These are phyloP conservation scores for Pithys albifrons DNA, from an alignment of 2,113 vertebrate species.

Conservation along the genomic window DNA sequence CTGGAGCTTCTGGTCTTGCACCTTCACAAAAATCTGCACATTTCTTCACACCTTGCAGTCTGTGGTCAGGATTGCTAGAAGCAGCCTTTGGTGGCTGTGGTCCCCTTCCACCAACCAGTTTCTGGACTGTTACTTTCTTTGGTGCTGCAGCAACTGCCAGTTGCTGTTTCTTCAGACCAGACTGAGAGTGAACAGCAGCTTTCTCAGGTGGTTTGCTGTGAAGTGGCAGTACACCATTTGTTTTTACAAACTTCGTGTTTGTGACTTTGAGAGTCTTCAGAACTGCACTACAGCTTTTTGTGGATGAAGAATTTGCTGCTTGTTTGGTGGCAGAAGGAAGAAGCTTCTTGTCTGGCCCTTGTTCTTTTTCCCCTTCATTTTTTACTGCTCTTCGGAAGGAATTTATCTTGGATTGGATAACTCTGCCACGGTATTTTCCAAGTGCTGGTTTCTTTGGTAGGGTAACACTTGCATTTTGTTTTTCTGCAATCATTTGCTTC, in stretches of 20 bases:
- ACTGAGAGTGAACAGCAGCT: not conserved
- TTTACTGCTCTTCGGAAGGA: slow-evolving; percentile 83
- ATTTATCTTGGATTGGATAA: slow-evolving; percentile 89
- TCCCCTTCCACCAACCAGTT: not conserved
- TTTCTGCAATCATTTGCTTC: slow-evolving; percentile 65
- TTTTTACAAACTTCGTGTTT: slow-evolving; percentile 29
- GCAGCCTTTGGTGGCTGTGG: not conserved
- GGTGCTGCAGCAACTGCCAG: not conserved
- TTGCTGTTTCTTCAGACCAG: not conserved
- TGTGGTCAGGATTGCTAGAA: not conserved
- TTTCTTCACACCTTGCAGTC: slow-evolving; percentile 18
- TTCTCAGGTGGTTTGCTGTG: slow-evolving; percentile 66
- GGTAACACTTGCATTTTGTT: slow-evolving; percentile 21
- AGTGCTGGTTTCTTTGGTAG: slow-evolving; percentile 75
- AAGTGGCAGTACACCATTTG: not conserved
- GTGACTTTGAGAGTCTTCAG: slow-evolving; percentile 7
- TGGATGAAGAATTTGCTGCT: not conserved
- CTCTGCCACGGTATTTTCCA: slow-evolving; percentile 86
- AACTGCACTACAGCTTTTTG: not conserved
- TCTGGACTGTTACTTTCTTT: slow-evolving; percentile 12
- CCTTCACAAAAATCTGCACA: not conserved
- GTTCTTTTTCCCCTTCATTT: not conserved
- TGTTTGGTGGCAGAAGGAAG: slow-evolving; percentile 1
- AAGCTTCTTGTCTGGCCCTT: slow-evolving; percentile 6
- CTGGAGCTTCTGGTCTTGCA: not conserved